These are phyloP conservation scores for Drosophila neonasuta DNA, from an alignment of 2,888 invertebrate genomes.

Conservation along the genomic window DNA sequence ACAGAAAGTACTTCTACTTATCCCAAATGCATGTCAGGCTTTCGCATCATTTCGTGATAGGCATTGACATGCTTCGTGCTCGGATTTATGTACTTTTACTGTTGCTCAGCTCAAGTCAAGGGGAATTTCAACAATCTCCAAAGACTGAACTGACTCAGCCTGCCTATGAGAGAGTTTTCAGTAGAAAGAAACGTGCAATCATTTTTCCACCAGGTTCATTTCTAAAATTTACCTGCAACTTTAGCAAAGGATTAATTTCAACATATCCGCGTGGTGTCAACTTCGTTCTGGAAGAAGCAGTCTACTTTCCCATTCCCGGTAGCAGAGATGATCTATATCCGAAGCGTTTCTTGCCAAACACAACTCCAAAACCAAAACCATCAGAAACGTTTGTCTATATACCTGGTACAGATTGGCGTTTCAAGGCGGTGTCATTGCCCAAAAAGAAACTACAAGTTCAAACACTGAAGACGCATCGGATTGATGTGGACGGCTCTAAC, in stretches of 20 bases:
- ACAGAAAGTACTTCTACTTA: slow-evolving; percentile 38
- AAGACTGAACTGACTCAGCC: slow-evolving; percentile 29
- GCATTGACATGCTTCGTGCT: slow-evolving; percentile 43
- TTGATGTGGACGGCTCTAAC: slow-evolving; percentile 47
- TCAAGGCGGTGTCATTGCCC: slow-evolving; percentile 66
- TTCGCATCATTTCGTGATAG: slow-evolving; percentile 27
- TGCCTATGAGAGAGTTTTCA: slow-evolving; percentile 55
- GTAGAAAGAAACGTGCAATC: slow-evolving; percentile 72
- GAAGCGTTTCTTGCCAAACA: slow-evolving; percentile 64
- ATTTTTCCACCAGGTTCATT: slow-evolving; percentile 75
- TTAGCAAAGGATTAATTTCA: slow-evolving; percentile 71
- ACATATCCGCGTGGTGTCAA: slow-evolving; percentile 73
- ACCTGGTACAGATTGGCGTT: slow-evolving; percentile 75
- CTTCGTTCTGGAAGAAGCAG: slow-evolving; percentile 73
- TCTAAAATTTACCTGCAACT: slow-evolving; percentile 73
- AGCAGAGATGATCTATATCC: slow-evolving; percentile 75
- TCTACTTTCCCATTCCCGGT: slow-evolving; percentile 76
- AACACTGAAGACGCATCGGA: slow-evolving; percentile 61
- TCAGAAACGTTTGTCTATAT: slow-evolving; percentile 65
- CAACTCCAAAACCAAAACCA: slow-evolving; percentile 57
- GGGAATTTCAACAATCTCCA: background rate
- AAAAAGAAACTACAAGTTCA: slow-evolving; percentile 36
- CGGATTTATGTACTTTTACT: slow-evolving; percentile 39
- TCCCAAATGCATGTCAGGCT: slow-evolving; percentile 13
- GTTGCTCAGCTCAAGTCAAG: slow-evolving; percentile 30